A percentile compares a stretch with the other conserved stretches of the same genome.
phyloP scores from a whole-genome alignment of 2,113 vertebrate genomes.

The Cettia cetti region DNA sequence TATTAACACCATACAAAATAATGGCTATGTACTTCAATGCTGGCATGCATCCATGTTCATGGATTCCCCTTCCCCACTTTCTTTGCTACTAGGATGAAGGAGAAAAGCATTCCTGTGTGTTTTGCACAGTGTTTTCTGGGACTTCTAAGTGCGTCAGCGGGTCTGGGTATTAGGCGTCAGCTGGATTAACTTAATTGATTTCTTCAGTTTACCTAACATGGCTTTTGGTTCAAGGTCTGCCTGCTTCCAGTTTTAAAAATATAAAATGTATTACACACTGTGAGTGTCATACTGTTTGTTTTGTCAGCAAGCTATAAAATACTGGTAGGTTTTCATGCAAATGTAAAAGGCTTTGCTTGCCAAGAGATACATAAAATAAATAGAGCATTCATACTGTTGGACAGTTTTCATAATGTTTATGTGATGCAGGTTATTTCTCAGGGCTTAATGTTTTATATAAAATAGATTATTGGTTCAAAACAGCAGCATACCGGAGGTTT shows the following conservation, averaged over 20 bases:
- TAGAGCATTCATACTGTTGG: neutral
- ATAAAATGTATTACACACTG: neutral
- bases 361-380: conserved; percentile 27
- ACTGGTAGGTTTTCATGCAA: neutral
- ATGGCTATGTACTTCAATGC: neutral
- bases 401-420: neutral
- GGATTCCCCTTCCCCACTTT: neutral
- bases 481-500: neutral
- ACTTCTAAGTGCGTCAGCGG: neutral
- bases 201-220: conserved; percentile 43
- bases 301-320: conserved; percentile 21
- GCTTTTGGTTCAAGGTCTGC: conserved; percentile 44
- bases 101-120: neutral
- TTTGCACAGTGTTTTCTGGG: neutral
- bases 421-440: neutral
- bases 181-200: conserved; percentile 57
- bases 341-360: neutral
- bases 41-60: neutral
- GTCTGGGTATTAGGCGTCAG: conserved; percentile 2
- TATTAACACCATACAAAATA: neutral
- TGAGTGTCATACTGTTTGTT: neutral
- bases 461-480: neutral
- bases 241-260: neutral
- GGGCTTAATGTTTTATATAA: neutral
- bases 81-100: neutral